phyloP scores from a whole-genome alignment of 2,797 vertebrate genomes.

The Platalea minor region DNA sequence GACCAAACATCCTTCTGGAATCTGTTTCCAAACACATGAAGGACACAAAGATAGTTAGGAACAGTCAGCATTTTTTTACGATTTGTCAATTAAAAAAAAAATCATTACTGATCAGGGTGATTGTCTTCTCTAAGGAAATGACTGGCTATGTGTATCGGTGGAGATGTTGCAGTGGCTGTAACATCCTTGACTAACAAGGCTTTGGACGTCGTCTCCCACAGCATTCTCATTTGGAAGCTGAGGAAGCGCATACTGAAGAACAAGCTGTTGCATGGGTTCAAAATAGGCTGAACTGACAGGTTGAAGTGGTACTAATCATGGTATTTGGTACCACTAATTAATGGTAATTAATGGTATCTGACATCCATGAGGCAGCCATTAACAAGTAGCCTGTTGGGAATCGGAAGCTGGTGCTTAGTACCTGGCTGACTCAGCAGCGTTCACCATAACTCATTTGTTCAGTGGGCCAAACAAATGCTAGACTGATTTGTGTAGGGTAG shows the following conservation, averaged over 20 bases:
- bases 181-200: background rate
- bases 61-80: background rate
- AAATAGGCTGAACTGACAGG: background rate
- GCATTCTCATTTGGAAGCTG: background rate
- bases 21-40: background rate
- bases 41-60: background rate
- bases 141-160: fast-evolving
- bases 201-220: background rate
- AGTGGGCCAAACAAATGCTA: background rate
- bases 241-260: background rate
- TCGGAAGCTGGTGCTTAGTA: background rate
- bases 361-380: background rate
- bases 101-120: background rate
- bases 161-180: background rate
- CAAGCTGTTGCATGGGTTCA: background rate
- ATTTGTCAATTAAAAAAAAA: background rate
- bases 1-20: background rate
- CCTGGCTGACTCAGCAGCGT: background rate
- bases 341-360: background rate
- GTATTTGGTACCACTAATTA: background rate
- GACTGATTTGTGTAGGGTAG: background rate
- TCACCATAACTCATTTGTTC: background rate
- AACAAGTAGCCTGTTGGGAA: background rate
- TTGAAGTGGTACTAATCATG: background rate
- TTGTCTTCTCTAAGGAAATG: background rate